A percentile compares a stretch with the other conserved stretches of the same genome.
Conservation (phyloP, 2,888 invertebrate genomes). For the Ichneumoninae sp. region DNA sequence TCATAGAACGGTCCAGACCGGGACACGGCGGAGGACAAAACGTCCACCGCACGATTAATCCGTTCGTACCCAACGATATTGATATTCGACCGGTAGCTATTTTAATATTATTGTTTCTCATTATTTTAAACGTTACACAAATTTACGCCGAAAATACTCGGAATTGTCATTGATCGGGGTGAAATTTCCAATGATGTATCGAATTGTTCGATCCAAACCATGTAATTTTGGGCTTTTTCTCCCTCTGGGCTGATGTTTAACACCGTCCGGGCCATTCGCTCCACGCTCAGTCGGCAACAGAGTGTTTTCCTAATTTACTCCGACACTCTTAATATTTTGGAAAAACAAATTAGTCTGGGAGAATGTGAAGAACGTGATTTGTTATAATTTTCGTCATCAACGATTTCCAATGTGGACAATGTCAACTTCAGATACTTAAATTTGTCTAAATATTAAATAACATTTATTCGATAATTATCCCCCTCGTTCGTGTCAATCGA, state of each 20-base stretch:
- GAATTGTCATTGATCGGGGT: neutral
- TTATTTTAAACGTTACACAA: neutral
- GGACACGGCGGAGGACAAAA: slow-evolving; percentile 31
- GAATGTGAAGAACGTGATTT: neutral
- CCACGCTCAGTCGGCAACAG: neutral
- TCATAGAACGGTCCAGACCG: slow-evolving; percentile 56
- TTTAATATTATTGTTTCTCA: neutral
- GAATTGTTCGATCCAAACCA: neutral
- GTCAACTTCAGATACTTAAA: neutral
- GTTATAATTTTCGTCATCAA: neutral
- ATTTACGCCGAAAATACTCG: neutral
- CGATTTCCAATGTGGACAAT: neutral
- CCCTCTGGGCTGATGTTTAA: neutral
- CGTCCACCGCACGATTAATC: slow-evolving; percentile 61
- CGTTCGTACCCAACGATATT: slow-evolving; percentile 59
- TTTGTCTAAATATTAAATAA: neutral
- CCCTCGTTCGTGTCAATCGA: slow-evolving; percentile 49
- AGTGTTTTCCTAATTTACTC: neutral
- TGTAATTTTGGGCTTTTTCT: neutral
- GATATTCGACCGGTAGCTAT: slow-evolving; percentile 35
- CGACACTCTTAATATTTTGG: neutral
- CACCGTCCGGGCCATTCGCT: neutral
- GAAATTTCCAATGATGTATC: neutral
- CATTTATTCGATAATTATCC: slow-evolving; percentile 32
- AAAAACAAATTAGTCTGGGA: neutral